Evolutionary conservation across 1,140 invertebrate genomes (phyloP).

Genomic region (Sycophila sp.): DNA sequence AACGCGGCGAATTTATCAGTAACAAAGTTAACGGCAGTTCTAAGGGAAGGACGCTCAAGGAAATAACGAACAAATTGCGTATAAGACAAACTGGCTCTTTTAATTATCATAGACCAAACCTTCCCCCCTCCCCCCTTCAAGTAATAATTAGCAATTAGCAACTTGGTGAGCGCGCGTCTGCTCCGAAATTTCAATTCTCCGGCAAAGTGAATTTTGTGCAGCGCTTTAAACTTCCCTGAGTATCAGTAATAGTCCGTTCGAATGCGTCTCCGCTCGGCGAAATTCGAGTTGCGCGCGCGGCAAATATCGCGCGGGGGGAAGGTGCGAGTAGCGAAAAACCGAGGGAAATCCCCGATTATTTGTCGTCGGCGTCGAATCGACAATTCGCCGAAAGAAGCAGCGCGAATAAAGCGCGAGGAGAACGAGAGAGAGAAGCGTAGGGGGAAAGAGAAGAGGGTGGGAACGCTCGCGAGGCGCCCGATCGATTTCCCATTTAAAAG

Average conservation of each 20-base stretch:
- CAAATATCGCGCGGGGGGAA: too few species aligned
- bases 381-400: background rate
- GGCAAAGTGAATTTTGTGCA: constrained; percentile 31
- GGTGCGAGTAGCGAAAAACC: background rate
- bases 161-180: constrained; percentile 12
- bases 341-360: background rate
- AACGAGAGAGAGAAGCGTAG: background rate
- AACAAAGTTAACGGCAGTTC: background rate
- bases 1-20: background rate
- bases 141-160: constrained; percentile 35
- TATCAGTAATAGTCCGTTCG: background rate
- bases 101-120: constrained; percentile 10
- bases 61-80: constrained; percentile 6
- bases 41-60: background rate
- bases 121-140: too few species aligned
- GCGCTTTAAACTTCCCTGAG: constrained; percentile 21
- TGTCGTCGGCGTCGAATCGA: background rate
- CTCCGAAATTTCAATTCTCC: constrained; percentile 29
- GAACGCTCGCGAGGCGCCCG: background rate
- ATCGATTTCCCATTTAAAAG: constrained; percentile 4
- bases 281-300: too few species aligned
- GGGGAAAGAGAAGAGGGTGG: background rate
- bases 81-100: constrained; percentile 11
- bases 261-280: too few species aligned
- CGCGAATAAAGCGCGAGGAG: background rate